Base-by-base conservation (phyloP, 2,797 vertebrate species). In the Poecilia wingei region DNA sequence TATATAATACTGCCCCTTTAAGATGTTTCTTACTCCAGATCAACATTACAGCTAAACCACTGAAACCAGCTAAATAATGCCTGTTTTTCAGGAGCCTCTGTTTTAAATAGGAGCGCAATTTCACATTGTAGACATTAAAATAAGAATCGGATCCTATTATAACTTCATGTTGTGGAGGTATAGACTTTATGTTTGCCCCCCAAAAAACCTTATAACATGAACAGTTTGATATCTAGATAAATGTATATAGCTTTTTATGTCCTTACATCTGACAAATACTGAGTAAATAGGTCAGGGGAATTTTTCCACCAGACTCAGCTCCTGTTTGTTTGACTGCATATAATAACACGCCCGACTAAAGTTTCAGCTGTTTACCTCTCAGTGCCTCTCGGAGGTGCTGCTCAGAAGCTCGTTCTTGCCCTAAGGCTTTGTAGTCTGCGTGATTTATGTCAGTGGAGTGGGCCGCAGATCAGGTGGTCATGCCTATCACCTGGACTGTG, bases 401-500 rank as follows among this genome's bases (percentile, higher is more conserved):
- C 72, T 59, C 78, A 83, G 88, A 86, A 88, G 79, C 83, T 91
- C 84, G 82, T 51, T 73, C 36, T 72, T 74, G 76, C 84, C 83
- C 79, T 79, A 72, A 81, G 85, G 80, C 88, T 73, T 66, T n/a
- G 75, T 72, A 36, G 84, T 73, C 14, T 76, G 31, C 45, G 41
- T 76, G 78, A 92, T 93, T 90, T 91, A 90, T 91, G 84, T 84
- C 78, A 69, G 79, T 45, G 76, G 78, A 74, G 82, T 75, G 83
- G 82, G 77, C 46, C 75, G 82, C 82, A 89, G 87, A 91, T 92
- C 81, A 86, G 87, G 75, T 76, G 79, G 92, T 90, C 92, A 89
- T 90, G 91, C 76, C 84, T 87, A 82, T 93, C 90, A 91, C 92
- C 92, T 94, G 91, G 84, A 86, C 87, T 78, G 45, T 84, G 80